Conservation (phyloP, 2,113 vertebrate genomes). For the Polypterus bichir region DNA sequence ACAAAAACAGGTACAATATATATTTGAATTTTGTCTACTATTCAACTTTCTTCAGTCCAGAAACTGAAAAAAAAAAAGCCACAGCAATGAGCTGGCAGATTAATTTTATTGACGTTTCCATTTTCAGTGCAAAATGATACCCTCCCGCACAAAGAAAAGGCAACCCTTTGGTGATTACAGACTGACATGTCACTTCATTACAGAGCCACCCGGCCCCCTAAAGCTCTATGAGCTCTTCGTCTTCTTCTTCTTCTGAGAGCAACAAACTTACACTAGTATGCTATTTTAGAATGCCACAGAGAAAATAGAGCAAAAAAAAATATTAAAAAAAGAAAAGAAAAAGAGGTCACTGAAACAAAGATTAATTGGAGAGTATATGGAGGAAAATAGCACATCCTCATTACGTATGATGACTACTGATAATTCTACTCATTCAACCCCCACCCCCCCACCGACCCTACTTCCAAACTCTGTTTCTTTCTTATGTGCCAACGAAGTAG, state of each 20-base stretch:
- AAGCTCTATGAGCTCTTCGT: conserved; percentile 66
- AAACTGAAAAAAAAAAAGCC: conserved; percentile 43
- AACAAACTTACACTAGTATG: conserved; percentile 9
- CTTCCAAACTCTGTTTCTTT: conserved; percentile 43
- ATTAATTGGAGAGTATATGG: background rate
- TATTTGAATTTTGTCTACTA: conserved; percentile 29
- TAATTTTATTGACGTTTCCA: conserved; percentile 99
- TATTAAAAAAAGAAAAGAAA: too few relatives aligned
- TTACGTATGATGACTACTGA: conserved; percentile 62
- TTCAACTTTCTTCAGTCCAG: conserved; percentile 50
- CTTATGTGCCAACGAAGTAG: conserved; percentile 78
- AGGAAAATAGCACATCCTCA: conserved; percentile 58
- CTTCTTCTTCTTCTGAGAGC: conserved; percentile 33
- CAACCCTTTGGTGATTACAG: conserved; percentile 89
- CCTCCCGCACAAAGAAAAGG: conserved; percentile 73
- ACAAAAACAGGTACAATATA: too few relatives aligned
- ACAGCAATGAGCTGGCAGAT: conserved; percentile 91
- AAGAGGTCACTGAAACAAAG: conserved; percentile 20
- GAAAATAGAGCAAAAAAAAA: conserved; percentile 17
- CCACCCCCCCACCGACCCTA: conserved; percentile 21
- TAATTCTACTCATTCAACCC: conserved; percentile 45
- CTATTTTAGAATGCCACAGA: background rate
- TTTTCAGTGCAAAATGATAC: conserved; percentile 97
- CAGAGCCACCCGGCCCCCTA: conserved; percentile 64
- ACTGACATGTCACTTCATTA: conserved; percentile 97